Conservation (phyloP, 2,888 invertebrate species). For the Napeogenes inachia region DNA sequence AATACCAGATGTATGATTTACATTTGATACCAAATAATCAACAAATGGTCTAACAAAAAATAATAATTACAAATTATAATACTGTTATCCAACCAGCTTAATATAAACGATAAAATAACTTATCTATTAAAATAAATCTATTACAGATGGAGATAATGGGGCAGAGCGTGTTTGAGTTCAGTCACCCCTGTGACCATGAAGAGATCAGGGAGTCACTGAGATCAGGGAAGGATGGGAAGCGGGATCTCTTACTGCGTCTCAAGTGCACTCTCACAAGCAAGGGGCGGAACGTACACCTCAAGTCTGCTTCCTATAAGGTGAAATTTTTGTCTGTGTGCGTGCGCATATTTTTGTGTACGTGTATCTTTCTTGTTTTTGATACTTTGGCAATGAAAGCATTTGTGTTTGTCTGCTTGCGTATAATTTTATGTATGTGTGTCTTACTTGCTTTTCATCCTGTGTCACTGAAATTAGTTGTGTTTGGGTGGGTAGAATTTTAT, state of each 20-base stretch:
- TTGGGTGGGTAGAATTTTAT: too few relatives aligned
- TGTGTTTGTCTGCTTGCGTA: too few relatives aligned
- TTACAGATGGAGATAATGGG: constrained; percentile 96
- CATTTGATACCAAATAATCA: too few relatives aligned
- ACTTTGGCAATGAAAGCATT: not conserved
- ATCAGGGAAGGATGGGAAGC: constrained; percentile 59
- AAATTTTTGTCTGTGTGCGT: not conserved
- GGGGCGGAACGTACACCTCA: constrained; percentile 96
- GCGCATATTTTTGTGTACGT: not conserved
- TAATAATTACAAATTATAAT: too few relatives aligned
- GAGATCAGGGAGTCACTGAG: constrained; percentile 85
- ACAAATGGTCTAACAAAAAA: too few relatives aligned
- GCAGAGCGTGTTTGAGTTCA: constrained; percentile 94
- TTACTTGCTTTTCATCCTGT: too few relatives aligned
- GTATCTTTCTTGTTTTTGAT: not conserved
- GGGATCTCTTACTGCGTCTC: constrained; percentile 87
- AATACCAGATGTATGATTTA: too few relatives aligned
- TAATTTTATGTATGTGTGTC: too few relatives aligned
- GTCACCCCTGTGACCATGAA: constrained; percentile 96
- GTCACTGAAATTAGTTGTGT: too few relatives aligned
- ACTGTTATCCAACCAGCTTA: too few relatives aligned
- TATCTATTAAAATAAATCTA: constrained; percentile 19
- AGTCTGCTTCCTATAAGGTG: constrained; percentile 97
- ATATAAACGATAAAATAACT: not conserved
- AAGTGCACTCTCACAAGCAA: constrained; percentile 97